Base-by-base conservation (phyloP, 2,888 invertebrate species). In the Odiellus spinosus region DNA sequence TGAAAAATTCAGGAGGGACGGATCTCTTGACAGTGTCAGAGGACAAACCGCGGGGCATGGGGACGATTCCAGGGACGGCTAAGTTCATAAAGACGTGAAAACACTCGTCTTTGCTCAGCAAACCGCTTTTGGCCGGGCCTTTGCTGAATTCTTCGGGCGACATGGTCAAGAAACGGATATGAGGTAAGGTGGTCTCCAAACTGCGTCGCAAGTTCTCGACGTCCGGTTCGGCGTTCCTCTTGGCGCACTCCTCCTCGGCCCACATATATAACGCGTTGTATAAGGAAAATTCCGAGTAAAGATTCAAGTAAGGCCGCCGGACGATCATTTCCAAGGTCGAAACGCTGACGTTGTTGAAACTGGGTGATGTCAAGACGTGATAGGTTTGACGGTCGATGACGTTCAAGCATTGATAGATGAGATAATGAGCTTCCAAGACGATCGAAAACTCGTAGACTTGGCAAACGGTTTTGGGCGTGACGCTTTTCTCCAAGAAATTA, bases 381-480 rank as follows among this genome's bases (percentile, higher is more conserved):
- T 56, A 56, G 12, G 58, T 57, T 44, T 58, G 58, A 41, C 58
- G 45, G 44, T 58, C 58, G 40, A 58, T 58, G 34, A 57, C 54
- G 47, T 57, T 55, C 34, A 58, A 55, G 43, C 56, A 52, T 43
- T 58, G 56, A 44, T 53, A 58, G 14, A 56, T 52, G 17, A 58
- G 47, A 44, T 56, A 54, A 36, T 56, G 56, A 2, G 58, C 56
- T 42, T 56, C 57, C 14, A 58, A 47, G 3, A 54, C 53, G 34
- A 46, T 43, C 8, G 58, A 55, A 34, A 58, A 58, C 36, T 58
- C 58, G 46, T 55, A 58, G 11, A 58, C 58, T 20, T 56, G 56
- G 47, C 58, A 58, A 8, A 57, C 58, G 41, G 53, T 55, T 8
- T 54, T 54, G 4, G 56, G 56, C 2, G 56, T 53, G 6, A 58